A percentile compares a stretch with the other conserved stretches of the same genome.
Conservation (phyloP, 2,113 vertebrate species). For the Peromyscus californicus region DNA sequence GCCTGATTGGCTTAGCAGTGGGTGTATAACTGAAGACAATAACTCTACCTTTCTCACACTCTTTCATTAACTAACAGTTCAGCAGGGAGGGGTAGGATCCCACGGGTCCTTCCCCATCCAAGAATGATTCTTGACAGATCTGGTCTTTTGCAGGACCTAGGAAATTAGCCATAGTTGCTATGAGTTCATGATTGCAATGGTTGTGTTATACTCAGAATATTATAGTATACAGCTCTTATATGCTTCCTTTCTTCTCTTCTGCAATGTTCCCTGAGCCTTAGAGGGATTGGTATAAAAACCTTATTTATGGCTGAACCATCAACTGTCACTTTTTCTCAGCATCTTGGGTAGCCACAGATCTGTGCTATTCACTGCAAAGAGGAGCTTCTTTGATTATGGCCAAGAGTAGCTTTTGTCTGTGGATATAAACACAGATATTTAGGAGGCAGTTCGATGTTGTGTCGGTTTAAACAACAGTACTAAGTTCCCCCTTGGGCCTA, state of each 20-base stretch:
- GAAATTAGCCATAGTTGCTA: neutral
- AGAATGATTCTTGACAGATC: neutral
- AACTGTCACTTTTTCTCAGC: neutral
- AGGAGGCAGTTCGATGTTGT: neutral
- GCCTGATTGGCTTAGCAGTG: neutral
- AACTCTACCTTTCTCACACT: too few species aligned
- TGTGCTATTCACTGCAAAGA: neutral
- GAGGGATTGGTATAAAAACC: neutral
- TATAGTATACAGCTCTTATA: neutral
- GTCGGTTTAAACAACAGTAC: neutral
- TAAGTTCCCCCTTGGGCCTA: neutral
- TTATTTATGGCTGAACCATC: neutral
- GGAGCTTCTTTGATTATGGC: neutral
- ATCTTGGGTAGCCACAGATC: neutral
- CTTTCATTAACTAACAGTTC: neutral
- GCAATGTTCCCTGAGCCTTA: neutral
- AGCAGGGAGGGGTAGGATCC: neutral
- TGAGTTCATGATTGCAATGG: neutral
- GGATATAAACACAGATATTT: neutral
- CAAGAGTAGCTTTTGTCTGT: neutral
- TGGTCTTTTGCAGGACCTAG: neutral
- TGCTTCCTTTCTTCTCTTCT: neutral
- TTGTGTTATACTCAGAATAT: neutral
- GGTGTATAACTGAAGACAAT: neutral
- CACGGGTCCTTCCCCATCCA: neutral